A percentile compares a stretch with the other conserved stretches of the same genome.
Evolutionary conservation across 2,797 vertebrate species (phyloP).

Genomic region (Liasis olivaceus): DNA sequence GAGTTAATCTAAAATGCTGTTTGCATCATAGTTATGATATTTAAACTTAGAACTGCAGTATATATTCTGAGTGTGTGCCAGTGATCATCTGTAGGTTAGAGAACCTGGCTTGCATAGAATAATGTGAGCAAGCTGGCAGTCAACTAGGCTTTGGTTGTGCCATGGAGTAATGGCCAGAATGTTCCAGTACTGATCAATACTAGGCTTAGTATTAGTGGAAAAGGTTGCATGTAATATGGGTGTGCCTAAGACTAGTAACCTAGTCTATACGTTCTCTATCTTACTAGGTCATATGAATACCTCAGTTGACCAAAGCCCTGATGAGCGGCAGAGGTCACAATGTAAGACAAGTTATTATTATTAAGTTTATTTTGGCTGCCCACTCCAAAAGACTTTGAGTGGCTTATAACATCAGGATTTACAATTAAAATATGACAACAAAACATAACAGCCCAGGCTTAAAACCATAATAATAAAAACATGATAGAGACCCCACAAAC

Average conservation of each 20-base stretch:
- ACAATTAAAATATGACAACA: too few relatives aligned
- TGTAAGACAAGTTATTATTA: background rate
- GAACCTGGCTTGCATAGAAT: background rate
- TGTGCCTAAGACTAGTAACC: background rate
- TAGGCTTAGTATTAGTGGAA: background rate
- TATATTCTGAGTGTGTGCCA: background rate
- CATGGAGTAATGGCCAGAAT: background rate
- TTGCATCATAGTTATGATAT: background rate
- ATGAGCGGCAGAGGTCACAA: background rate
- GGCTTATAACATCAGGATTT: too few relatives aligned
- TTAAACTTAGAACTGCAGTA: background rate
- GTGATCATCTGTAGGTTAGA: background rate
- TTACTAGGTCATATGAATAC: background rate
- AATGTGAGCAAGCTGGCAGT: background rate
- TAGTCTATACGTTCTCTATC: background rate
- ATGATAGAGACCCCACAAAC: too few relatives aligned
- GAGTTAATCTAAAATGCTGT: background rate
- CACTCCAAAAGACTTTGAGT: too few relatives aligned
- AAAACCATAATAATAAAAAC: too few relatives aligned
- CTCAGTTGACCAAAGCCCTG: background rate
- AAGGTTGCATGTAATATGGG: background rate
- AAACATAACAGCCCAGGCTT: too few relatives aligned
- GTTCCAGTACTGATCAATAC: background rate
- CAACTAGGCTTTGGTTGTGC: background rate
- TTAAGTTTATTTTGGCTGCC: background rate